A percentile compares a stretch with the other conserved stretches of the same genome.
Conservation (phyloP, 2,888 invertebrate species). For the Mesoligia furuncula region DNA sequence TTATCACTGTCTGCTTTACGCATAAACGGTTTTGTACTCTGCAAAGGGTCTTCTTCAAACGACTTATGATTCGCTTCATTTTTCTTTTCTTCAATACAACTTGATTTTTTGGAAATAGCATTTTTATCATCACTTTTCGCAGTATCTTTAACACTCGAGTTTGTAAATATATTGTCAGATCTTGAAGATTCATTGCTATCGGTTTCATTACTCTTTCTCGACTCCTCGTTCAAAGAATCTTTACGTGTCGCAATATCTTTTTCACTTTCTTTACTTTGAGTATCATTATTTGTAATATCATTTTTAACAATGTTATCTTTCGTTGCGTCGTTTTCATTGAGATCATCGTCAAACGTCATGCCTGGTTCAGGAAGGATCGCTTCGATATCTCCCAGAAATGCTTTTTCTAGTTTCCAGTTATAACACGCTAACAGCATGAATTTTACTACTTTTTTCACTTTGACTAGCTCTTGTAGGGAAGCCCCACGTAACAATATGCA, state of each 20-base stretch:
- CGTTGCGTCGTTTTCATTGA: slow-evolving; percentile 62
- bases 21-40: slow-evolving; percentile 73
- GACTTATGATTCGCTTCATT: slow-evolving; percentile 44
- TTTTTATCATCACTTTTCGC: slow-evolving; percentile 41
- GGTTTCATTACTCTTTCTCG: slow-evolving; percentile 61
- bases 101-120: slow-evolving; percentile 32
- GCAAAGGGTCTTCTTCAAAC: slow-evolving; percentile 73
- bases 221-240: slow-evolving; percentile 49
- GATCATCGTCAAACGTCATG: slow-evolving; percentile 82
- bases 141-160: slow-evolving; percentile 48
- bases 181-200: slow-evolving; percentile 68
- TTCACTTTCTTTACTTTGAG: slow-evolving; percentile 21
- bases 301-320: slow-evolving; percentile 43
- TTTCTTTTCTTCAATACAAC: slow-evolving; percentile 44
- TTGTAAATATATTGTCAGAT: slow-evolving; percentile 64
- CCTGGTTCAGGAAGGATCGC: slow-evolving; percentile 86
- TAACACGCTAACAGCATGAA: slow-evolving; percentile 96
- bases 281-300: slow-evolving; percentile 43
- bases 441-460: slow-evolving; percentile 95
- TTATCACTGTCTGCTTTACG: slow-evolving; percentile 83
- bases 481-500: slow-evolving; percentile 96
- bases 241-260: slow-evolving; percentile 27
- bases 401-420: slow-evolving; percentile 97
- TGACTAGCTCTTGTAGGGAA: slow-evolving; percentile 92
- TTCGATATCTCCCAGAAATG: slow-evolving; percentile 97